These are phyloP conservation scores for Smutsia temminckii DNA, from an alignment of 2,797 vertebrate genomes.

Conservation along the genomic window DNA sequence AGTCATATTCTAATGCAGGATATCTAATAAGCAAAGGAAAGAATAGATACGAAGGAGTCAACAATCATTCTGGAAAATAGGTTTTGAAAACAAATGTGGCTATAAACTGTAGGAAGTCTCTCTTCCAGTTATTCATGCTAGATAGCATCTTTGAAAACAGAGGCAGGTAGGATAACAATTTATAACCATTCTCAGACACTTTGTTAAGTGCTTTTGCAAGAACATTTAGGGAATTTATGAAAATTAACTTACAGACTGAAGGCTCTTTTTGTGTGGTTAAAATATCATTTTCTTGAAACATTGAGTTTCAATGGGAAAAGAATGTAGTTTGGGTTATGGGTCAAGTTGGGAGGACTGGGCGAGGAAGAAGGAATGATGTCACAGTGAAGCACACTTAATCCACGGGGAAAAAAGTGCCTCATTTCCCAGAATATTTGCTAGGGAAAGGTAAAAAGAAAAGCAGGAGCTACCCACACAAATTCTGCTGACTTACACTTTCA, in stretches of 20 bases:
- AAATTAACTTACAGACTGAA: conserved; percentile 39
- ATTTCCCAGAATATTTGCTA: conserved; percentile 73
- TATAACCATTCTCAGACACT: conserved; percentile 9
- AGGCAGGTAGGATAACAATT: conserved; percentile 1
- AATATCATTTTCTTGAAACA: conserved; percentile 69
- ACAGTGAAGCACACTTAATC: conserved; percentile 56
- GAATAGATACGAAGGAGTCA: background rate
- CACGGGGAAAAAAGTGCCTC: conserved; percentile 50
- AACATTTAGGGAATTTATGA: conserved; percentile 47
- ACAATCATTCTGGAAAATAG: conserved; percentile 13
- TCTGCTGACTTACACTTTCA: conserved; percentile 46
- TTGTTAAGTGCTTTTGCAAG: conserved; percentile 37
- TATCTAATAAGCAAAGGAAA: conserved; percentile 49
- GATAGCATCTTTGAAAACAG: background rate
- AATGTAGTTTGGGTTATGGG: conserved; percentile 60
- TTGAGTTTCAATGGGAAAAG: conserved; percentile 69
- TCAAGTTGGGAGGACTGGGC: conserved; percentile 55
- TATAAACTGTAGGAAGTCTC: background rate
- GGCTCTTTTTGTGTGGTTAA: conserved; percentile 54
- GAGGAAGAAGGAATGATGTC: conserved; percentile 69
- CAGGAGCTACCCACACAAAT: conserved; percentile 51
- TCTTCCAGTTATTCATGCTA: conserved; percentile 2
- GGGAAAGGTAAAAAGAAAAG: conserved; percentile 66
- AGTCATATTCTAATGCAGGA: conserved; percentile 4
- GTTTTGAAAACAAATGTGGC: conserved; percentile 26